Conservation (phyloP, 2,113 vertebrate species). For the Salvelinus fontinalis region DNA sequence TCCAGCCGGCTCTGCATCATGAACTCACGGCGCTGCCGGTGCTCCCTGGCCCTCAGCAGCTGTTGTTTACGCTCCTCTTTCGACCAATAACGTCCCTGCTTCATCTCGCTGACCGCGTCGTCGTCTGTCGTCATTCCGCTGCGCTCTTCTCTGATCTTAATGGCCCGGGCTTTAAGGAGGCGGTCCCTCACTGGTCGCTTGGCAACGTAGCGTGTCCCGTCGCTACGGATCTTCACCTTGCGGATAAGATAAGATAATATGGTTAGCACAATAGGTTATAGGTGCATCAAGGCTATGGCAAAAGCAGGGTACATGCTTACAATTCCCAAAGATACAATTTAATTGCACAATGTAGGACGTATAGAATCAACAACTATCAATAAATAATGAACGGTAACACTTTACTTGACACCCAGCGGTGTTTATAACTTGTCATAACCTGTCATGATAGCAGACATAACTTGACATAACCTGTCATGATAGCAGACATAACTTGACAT, state of each 20-base stretch:
- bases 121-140: conserved; percentile 87
- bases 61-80: conserved; percentile 87
- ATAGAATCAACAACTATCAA: no score
- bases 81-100: conserved; percentile 89
- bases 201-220: conserved; percentile 78
- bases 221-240: conserved; percentile 79
- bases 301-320: no score
- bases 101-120: conserved; percentile 84
- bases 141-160: conserved; percentile 85
- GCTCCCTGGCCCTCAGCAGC: conserved; percentile 80
- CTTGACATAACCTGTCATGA: no score
- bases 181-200: conserved; percentile 83
- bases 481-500: no score
- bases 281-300: no score
- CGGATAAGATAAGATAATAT: background rate
- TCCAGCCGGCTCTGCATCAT: conserved; percentile 85
- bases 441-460: no score
- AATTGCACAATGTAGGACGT: no score
- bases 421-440: no score
- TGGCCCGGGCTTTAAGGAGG: conserved; percentile 83
- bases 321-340: no score
- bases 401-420: no score
- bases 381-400: no score
- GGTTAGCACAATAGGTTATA: no score
- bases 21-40: conserved; percentile 79